Percentiles rank a stretch among this genome's conserved stretches.
phyloP scores from a whole-genome alignment of 2,797 vertebrate species.

The Glossophaga mutica region DNA sequence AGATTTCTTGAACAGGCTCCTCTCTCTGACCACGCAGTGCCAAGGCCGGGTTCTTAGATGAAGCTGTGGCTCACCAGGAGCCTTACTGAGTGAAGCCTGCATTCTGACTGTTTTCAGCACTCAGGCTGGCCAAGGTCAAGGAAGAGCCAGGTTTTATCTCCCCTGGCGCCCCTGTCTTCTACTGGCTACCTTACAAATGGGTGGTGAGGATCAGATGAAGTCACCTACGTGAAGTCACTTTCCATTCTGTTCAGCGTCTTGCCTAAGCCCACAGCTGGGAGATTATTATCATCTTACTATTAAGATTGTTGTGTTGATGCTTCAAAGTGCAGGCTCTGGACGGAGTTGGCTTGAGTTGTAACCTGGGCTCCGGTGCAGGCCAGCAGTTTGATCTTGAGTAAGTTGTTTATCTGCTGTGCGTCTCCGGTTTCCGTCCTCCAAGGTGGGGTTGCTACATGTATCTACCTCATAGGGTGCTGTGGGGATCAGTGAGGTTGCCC shows the following conservation, averaged over 20 bases:
- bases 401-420: not conserved
- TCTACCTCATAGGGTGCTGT: not conserved
- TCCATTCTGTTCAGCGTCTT: not conserved
- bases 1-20: not conserved
- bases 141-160: not conserved
- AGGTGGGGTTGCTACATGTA: not conserved
- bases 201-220: not conserved
- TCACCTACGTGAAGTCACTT: not conserved
- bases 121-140: not conserved
- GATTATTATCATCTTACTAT: not conserved
- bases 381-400: not conserved
- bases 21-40: not conserved
- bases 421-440: not conserved
- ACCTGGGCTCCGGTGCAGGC: not conserved
- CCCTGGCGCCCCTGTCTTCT: rapidly evolving
- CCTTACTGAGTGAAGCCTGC: not conserved
- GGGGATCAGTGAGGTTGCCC: not conserved
- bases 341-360: not conserved
- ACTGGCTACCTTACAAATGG: not conserved
- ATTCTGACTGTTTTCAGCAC: not conserved
- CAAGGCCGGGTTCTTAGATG: not conserved
- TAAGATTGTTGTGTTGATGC: not conserved
- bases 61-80: not conserved
- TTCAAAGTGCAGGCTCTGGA: not conserved
- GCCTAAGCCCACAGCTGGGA: not conserved